These are phyloP conservation scores for Onychorhynchus coronatus DNA, from an alignment of 2,113 vertebrate species.

Conservation along the genomic window DNA sequence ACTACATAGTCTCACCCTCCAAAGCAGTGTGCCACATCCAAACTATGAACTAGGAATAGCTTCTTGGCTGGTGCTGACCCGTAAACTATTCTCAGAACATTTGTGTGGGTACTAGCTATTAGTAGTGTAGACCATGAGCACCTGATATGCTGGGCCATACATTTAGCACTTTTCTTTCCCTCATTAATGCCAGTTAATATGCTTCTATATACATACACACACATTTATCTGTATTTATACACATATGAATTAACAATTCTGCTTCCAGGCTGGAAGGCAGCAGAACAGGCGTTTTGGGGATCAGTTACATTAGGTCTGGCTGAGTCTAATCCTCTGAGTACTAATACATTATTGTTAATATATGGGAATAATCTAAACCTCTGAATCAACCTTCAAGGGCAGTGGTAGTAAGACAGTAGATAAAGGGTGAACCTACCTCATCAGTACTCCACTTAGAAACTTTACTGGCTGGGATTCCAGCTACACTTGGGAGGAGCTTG, in stretches of 20 bases:
- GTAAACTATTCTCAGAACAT: neutral
- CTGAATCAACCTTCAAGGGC: neutral
- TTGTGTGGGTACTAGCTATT: neutral
- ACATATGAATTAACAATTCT: neutral
- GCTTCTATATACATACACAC: neutral
- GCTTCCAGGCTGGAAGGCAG: neutral
- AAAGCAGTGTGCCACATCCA: neutral
- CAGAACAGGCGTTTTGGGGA: neutral
- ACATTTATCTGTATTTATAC: neutral
- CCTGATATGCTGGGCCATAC: too few species aligned
- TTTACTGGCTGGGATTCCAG: slow-evolving; percentile 85
- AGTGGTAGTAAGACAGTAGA: neutral
- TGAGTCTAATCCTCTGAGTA: neutral
- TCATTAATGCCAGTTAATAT: neutral
- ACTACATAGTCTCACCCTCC: neutral
- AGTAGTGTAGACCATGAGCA: neutral
- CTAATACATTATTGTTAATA: neutral
- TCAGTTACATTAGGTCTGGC: neutral
- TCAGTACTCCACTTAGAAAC: slow-evolving; percentile 87
- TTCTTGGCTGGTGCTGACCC: neutral
- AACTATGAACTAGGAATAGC: neutral
- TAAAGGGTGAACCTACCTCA: slow-evolving; percentile 67
- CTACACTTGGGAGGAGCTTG: slow-evolving; percentile 86
- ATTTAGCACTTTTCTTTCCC: neutral
- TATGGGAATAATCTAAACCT: neutral